Conservation (phyloP, 2,888 invertebrate species). For the Dryomyza anilis region DNA sequence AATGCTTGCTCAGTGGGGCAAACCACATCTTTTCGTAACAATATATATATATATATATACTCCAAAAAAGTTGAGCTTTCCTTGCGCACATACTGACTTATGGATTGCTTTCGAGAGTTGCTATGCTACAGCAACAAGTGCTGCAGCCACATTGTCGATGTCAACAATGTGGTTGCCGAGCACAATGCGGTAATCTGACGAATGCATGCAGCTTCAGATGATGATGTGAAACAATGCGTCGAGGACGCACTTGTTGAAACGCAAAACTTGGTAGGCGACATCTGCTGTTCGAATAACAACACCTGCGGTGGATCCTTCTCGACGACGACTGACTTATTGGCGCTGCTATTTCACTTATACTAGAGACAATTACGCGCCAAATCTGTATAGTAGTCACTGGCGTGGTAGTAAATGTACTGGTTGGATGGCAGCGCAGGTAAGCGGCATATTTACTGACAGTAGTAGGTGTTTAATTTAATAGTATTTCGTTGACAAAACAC, state of each 20-base stretch:
- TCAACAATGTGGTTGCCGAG: slow-evolving; percentile 21
- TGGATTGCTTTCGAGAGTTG: slow-evolving; percentile 52
- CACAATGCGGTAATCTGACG: slow-evolving; percentile 7
- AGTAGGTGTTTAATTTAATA: slow-evolving; percentile 16
- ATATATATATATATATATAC: too few relatives aligned
- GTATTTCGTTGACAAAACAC: slow-evolving; percentile 45
- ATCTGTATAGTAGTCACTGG: slow-evolving; percentile 46
- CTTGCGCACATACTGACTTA: slow-evolving; percentile 54
- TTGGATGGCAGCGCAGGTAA: not conserved
- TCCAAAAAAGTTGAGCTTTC: slow-evolving; percentile 58
- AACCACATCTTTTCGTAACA: too few relatives aligned
- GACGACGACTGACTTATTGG: not conserved
- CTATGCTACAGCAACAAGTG: slow-evolving; percentile 38
- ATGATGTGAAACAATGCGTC: slow-evolving; percentile 7
- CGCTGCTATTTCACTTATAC: not conserved
- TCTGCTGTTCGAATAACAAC: slow-evolving; percentile 11
- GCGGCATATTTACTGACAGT: slow-evolving; percentile 2
- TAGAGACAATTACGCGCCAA: slow-evolving; percentile 40
- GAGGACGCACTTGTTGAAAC: slow-evolving; percentile 6
- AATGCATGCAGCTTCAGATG: slow-evolving; percentile 9
- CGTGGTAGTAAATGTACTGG: slow-evolving; percentile 33
- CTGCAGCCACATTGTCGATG: slow-evolving; percentile 24
- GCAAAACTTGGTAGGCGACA: slow-evolving; percentile 5
- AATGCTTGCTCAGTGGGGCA: too few relatives aligned
- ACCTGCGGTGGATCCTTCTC: slow-evolving; percentile 18